phyloP scores from a whole-genome alignment of 2,888 invertebrate species.

The Lithophane leautieri region DNA sequence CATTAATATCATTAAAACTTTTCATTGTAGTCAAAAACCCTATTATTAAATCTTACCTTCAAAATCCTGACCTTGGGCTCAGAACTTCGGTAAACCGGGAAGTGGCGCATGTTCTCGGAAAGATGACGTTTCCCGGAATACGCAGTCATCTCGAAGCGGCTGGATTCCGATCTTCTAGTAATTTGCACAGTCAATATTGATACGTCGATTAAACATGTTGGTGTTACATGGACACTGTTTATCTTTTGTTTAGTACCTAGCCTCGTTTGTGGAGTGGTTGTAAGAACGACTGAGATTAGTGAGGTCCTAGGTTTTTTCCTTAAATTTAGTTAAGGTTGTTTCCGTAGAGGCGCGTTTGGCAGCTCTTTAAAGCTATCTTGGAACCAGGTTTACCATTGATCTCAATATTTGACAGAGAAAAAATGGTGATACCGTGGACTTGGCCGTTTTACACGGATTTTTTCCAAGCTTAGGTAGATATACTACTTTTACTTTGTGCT shows the following conservation, averaged over 20 bases:
- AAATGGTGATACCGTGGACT: no score
- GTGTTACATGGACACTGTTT: constrained; percentile 27
- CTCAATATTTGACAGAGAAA: neutral
- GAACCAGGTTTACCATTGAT: neutral
- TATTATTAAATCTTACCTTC: neutral
- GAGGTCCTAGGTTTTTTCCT: neutral
- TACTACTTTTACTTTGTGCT: neutral
- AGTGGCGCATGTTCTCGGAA: constrained; percentile 19
- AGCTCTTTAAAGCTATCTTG: neutral
- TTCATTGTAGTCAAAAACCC: neutral
- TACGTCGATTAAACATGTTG: constrained; percentile 2
- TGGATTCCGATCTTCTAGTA: constrained; percentile 13
- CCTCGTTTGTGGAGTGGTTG: neutral
- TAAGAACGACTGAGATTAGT: neutral
- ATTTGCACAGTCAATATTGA: constrained; percentile 41
- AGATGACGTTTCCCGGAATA: constrained; percentile 7
- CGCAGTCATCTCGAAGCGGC: neutral
- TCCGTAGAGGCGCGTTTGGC: neutral
- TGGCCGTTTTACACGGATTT: neutral
- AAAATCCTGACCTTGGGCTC: constrained; percentile 4
- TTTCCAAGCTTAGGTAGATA: neutral
- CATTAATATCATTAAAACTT: constrained; percentile 8
- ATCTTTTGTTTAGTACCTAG: constrained; percentile 15
- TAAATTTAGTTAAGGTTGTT: neutral
- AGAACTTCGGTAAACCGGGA: constrained; percentile 1